Evolutionary conservation across 2,797 vertebrate genomes (phyloP).

Genomic region (Hipposideros larvatus): DNA sequence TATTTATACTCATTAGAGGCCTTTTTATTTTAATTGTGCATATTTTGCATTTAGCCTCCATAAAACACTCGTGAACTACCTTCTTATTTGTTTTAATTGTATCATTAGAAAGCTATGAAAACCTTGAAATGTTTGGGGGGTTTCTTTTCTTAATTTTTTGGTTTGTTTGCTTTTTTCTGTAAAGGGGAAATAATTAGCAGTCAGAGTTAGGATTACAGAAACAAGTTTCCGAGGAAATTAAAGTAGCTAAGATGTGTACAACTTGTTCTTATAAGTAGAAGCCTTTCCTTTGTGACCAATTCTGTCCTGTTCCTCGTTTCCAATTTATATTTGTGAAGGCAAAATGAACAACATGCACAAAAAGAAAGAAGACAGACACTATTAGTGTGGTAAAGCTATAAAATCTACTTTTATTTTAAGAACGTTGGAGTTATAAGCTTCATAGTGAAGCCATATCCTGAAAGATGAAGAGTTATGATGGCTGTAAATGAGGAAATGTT

Average conservation of each 20-base stretch:
- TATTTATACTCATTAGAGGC: constrained; percentile 76
- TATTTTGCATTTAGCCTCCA: constrained; percentile 70
- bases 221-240: constrained; percentile 59
- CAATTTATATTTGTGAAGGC: background rate
- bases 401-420: constrained; percentile 38
- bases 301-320: background rate
- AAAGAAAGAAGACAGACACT: background rate
- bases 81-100: constrained; percentile 66
- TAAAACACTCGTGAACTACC: constrained; percentile 41
- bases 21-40: constrained; percentile 70
- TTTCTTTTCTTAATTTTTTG: background rate
- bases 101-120: constrained; percentile 70
- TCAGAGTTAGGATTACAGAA: constrained; percentile 17
- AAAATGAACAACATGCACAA: background rate
- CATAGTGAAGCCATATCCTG: background rate
- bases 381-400: background rate
- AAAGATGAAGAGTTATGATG: constrained; percentile 2
- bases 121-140: constrained; percentile 12
- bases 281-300: background rate
- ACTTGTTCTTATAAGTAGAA: constrained; percentile 17
- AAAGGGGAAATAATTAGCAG: constrained; percentile 59
- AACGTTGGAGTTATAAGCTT: background rate
- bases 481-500: background rate
- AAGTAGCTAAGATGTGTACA: constrained; percentile 16
- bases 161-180: constrained; percentile 49